These are phyloP conservation scores for Drosophila suzukii DNA, from an alignment of 1,140 invertebrate genomes.

Conservation along the genomic window DNA sequence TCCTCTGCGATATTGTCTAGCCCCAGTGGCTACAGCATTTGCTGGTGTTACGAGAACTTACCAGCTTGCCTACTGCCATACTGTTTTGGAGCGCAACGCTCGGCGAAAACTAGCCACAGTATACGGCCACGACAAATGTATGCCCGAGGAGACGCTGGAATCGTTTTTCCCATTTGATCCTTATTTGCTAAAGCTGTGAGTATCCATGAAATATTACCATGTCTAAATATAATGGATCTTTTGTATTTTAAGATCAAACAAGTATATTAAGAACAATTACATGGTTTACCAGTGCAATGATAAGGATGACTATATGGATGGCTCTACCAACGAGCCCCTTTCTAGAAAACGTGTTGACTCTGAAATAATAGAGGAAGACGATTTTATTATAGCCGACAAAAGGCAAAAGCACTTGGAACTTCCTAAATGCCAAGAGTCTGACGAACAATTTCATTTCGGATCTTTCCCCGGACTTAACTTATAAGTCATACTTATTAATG, in stretches of 20 bases:
- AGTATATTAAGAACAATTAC: constrained; percentile 56
- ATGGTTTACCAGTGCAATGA: constrained; percentile 60
- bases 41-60: constrained; percentile 93
- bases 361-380: constrained; percentile 75
- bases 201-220: too few relatives aligned
- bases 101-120: constrained; percentile 88
- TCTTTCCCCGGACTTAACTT: too few relatives aligned
- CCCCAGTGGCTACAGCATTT: constrained; percentile 92
- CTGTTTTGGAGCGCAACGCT: constrained; percentile 94
- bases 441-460: too few relatives aligned
- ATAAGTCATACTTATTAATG: too few relatives aligned
- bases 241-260: constrained; percentile 50
- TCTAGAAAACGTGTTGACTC: constrained; percentile 83
- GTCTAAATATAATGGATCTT: too few relatives aligned
- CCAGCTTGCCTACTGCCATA: constrained; percentile 96
- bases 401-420: too few relatives aligned
- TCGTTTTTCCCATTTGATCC: constrained; percentile 92
- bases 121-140: constrained; percentile 84
- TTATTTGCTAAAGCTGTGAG: constrained; percentile 89
- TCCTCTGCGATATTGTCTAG: constrained; percentile 92
- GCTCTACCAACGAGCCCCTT: constrained; percentile 2
- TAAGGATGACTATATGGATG: constrained; percentile 32
- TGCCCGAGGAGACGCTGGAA: constrained; percentile 86
- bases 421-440: too few relatives aligned
- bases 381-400: too few relatives aligned